Base-by-base conservation (phyloP, 2,888 invertebrate genomes). In the Loripinus fragilis region DNA sequence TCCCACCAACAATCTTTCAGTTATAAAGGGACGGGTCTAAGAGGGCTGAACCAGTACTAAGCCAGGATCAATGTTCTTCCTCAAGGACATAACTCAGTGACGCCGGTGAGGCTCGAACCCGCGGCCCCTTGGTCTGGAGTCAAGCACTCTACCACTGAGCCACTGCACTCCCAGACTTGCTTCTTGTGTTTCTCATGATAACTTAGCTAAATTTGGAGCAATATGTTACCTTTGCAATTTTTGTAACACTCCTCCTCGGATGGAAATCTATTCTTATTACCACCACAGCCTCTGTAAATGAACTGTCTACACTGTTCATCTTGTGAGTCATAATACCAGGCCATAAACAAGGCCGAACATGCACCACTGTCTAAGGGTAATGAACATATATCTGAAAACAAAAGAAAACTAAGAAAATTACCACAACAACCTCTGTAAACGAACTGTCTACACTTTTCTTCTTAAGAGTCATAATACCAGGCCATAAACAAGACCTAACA, bases 161-260 rank as follows among this genome's bases (percentile, higher is more conserved):
- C n/a, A n/a, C n/a, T n/a, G n/a, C n/a, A n/a, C n/a, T n/a, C n/a
- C n/a, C n/a, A n/a, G n/a, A n/a, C n/a, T n/a, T n/a, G n/a, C n/a
- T n/a, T n/a, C n/a, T n/a, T n/a, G n/a, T n/a, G n/a, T n/a, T n/a
- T n/a, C n/a, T n/a, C n/a, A n/a, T n/a, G n/a, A n/a, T n/a, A n/a
- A n/a, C n/a, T n/a, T n/a, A n/a, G n/a, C n/a, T n/a, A n/a, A n/a
- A n/a, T n/a, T n/a, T n/a, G n/a, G n/a, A n/a, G n/a, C n/a, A n/a
- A n/a, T n/a, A n/a, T n/a, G 7, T 20, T 71, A 81, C 81, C 81
- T 74, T 45, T 42, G 70, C 81, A 81, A 35, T 50, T 48, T 3
- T 69, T 45, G 60, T 81, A 78, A 33, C 81, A 81, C 38, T 74
- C 78, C 10, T 76, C 74, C 66, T 78, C 78, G 10, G 78, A 68